A percentile compares a stretch with the other conserved stretches of the same genome.
These are phyloP conservation scores for Scaptomyza tumidula DNA, from an alignment of 2,888 invertebrate genomes.

Conservation along the genomic window DNA sequence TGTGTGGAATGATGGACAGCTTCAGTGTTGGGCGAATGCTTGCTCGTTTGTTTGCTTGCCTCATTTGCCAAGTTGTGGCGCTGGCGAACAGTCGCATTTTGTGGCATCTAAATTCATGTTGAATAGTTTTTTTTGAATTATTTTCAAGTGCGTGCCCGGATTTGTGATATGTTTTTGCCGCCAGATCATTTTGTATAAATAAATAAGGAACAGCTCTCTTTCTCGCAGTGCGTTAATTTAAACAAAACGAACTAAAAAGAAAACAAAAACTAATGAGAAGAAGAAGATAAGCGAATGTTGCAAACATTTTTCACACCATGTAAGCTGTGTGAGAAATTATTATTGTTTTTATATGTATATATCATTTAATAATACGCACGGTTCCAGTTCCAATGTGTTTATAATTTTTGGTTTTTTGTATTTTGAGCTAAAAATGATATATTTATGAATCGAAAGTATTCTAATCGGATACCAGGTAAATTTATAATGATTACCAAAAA, in stretches of 20 bases:
- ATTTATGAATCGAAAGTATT: constrained; percentile 13
- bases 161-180: constrained; percentile 58
- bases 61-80: constrained; percentile 43
- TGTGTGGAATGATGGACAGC: constrained; percentile 40
- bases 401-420: constrained; percentile 4
- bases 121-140: neutral
- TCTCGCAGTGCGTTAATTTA: constrained; percentile 28
- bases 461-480: constrained; percentile 5
- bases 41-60: neutral
- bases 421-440: constrained; percentile 6
- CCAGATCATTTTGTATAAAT: constrained; percentile 59
- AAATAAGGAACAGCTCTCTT: constrained; percentile 25
- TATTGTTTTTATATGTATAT: neutral
- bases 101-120: constrained; percentile 1
- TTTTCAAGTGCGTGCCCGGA: constrained; percentile 25
- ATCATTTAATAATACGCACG: constrained; percentile 15
- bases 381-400: constrained; percentile 11
- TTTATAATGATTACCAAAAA: constrained; percentile 28
- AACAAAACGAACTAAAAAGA: constrained; percentile 13
- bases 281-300: neutral
- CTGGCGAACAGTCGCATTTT: constrained; percentile 38
- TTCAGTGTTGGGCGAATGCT: constrained; percentile 5
- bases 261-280: neutral
- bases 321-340: constrained; percentile 6
- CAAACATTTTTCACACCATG: constrained; percentile 14